Base-by-base conservation (phyloP, 2,113 vertebrate species). In the Eretmochelys imbricata region DNA sequence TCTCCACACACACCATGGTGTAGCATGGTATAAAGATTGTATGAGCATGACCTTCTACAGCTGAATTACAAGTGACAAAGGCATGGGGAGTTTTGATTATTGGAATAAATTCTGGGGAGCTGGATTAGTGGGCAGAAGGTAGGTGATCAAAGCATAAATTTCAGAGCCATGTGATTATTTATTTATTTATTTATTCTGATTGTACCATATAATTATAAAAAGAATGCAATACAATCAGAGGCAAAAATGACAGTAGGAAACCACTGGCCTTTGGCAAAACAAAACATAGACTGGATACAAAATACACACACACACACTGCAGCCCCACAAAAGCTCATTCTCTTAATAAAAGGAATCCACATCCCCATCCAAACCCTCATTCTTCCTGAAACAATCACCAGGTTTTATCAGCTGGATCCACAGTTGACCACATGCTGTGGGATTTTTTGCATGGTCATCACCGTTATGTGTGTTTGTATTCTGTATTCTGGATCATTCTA, bases 351-450 rank as follows among this genome's bases (percentile, higher is more conserved):
- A 19, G 72, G 25, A 35, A 8, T 54, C 65, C 0, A 1, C 6
- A 1, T 79, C 42, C 49, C 16, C 62, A n/a, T 69, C 35, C 53
- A 3, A 27, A 0, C 0, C 79, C 0, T 42, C 0, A 0, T 0
- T 4, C 5, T 48, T 42, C 6, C 0, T 54, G 53, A 65, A 3
- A 16, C 31, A 42, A 42, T 19, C 14, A 5, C 78, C 51, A 5
- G 31, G 10, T 0, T 51, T 65, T 51, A 2, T 19, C 82, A 14
- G 19, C 29, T 82, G 25, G 49, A 49, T 81, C 3, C 10, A 25
- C 20, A 2, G 0, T 46, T 76, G 42, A 75, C 89, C 88, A 49
- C 16, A 3, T 10, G 4, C 1, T 27, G 9, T 11, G 62, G 76
- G 62, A 8, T 42, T 88, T 82, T 82, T 46, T 75, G 62, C 24